These are phyloP conservation scores for Bombus consobrinus DNA, from an alignment of 1,140 invertebrate genomes.

Conservation along the genomic window DNA sequence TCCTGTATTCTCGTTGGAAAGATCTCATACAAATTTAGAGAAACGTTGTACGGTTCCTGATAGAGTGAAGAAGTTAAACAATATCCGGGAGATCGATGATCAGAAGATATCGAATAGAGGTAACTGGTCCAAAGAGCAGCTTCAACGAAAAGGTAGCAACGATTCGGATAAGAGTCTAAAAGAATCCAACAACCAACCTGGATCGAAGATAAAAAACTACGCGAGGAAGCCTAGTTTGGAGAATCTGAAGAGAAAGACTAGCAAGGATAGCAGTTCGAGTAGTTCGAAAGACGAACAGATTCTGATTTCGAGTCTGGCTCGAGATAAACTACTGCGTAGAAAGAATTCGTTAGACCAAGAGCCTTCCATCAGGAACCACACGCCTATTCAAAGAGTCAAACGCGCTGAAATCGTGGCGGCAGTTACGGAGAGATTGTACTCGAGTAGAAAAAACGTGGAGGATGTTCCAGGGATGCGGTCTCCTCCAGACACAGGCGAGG, in stretches of 20 bases:
- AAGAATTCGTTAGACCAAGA: constrained; percentile 70
- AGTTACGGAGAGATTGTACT: constrained; percentile 87
- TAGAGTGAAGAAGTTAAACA: constrained; percentile 62
- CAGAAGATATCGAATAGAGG: constrained; percentile 18
- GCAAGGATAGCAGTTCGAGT: constrained; percentile 75
- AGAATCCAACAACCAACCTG: constrained; percentile 11
- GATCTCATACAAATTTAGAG: constrained; percentile 67
- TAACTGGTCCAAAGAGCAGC: constrained; percentile 52
- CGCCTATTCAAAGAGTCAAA: constrained; percentile 72
- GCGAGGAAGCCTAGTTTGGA: constrained; percentile 69
- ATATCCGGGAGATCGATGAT: constrained; percentile 71
- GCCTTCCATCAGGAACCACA: constrained; percentile 54
- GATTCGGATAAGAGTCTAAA: constrained; percentile 66
- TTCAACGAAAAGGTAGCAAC: constrained; percentile 67
- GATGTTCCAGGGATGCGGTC: constrained; percentile 76
- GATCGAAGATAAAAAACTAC: constrained; percentile 28
- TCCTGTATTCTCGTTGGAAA: constrained; percentile 45
- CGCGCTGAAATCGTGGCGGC: constrained; percentile 87
- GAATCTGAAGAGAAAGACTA: constrained; percentile 70
- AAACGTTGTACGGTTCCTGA: constrained; percentile 25
- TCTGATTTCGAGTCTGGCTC: constrained; percentile 52
- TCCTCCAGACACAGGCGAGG: constrained; percentile 66
- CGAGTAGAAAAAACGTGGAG: constrained; percentile 85
- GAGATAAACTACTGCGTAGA: constrained; percentile 56
- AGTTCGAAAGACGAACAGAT: constrained; percentile 75